A percentile compares a stretch with the other conserved stretches of the same genome.
Conservation (phyloP, 92 coral and sea anemone genomes). For the Ricordea florida region DNA sequence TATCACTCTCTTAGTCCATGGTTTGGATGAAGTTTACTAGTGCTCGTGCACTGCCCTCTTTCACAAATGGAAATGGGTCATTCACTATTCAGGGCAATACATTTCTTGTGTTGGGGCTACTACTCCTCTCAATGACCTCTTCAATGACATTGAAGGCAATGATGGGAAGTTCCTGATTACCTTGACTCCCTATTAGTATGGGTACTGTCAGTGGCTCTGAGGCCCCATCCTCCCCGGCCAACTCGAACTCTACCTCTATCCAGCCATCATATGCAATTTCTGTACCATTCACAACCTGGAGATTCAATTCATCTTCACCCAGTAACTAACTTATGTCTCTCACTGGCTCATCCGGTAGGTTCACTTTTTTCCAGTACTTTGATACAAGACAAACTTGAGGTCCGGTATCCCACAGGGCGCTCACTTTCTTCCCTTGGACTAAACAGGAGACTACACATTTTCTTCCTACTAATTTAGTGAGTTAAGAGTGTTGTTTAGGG, state of each 20-base stretch:
- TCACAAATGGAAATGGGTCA: conserved; percentile 1
- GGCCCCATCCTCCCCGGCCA: conserved; percentile 6
- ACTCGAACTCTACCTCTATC: conserved; percentile 47
- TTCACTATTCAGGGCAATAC: background rate
- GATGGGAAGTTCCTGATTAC: conserved; percentile 41
- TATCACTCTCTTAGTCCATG: background rate
- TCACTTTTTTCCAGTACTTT: background rate
- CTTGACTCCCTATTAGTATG: conserved; percentile 31
- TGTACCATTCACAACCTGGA: conserved; percentile 69
- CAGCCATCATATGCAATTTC: conserved; percentile 45
- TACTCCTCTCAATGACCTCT: conserved; percentile 12
- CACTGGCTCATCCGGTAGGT: conserved; percentile 21
- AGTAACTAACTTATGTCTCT: conserved; percentile 31
- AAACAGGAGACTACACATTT: conserved; percentile 45
- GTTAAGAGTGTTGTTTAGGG: conserved; percentile 24
- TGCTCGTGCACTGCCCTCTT: background rate
- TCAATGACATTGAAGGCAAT: conserved; percentile 57
- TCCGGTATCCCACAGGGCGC: conserved; percentile 66
- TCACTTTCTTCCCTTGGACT: conserved; percentile 18
- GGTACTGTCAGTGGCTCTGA: conserved; percentile 26
- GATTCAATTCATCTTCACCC: conserved; percentile 25
- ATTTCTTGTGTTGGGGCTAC: background rate
- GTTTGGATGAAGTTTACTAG: conserved; percentile 2
- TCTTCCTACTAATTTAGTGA: conserved; percentile 44
- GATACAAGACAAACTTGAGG: conserved; percentile 63